Conservation (phyloP, 2,113 vertebrate genomes). For the Caranx melampygus region DNA sequence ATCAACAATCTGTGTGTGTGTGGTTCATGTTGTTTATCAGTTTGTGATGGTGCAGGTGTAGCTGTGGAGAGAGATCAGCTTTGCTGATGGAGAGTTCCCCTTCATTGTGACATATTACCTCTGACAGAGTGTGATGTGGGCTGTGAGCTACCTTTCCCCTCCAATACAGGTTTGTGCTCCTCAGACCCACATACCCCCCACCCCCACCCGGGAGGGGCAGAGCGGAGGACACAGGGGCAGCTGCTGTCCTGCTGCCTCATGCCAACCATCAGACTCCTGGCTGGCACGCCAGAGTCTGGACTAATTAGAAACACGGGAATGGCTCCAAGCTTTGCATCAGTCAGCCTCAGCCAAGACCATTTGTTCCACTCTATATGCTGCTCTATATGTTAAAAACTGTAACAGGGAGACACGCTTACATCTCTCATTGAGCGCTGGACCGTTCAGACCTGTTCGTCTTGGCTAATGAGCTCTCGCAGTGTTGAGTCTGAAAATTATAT, state of each 20-base stretch:
- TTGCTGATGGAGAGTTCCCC: conserved; percentile 47
- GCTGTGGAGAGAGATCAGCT: conserved; percentile 26
- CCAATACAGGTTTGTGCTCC: conserved; percentile 48
- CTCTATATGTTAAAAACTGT: conserved; percentile 29
- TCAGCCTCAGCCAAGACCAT: conserved; percentile 50
- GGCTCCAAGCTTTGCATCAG: conserved; percentile 60
- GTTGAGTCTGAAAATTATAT: not conserved
- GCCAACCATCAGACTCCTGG: conserved; percentile 59
- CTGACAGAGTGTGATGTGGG: conserved; percentile 47
- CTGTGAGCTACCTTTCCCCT: conserved; percentile 56
- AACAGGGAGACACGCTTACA: not conserved
- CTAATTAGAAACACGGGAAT: conserved; percentile 66
- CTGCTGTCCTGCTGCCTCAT: conserved; percentile 68
- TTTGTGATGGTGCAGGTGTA: conserved; percentile 21
- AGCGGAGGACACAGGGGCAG: conserved; percentile 66
- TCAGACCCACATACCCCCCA: conserved; percentile 31
- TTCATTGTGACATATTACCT: conserved; percentile 54
- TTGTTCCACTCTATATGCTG: conserved; percentile 55
- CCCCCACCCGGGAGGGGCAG: conserved; percentile 19
- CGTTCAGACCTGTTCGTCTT: not conserved
- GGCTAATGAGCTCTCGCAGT: not conserved
- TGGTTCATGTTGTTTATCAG: conserved; percentile 16
- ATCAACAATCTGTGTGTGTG: conserved; percentile 2
- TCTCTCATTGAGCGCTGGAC: not conserved
- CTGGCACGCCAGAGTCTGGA: conserved; percentile 56